These are phyloP conservation scores for Callaeas wilsoni DNA, from an alignment of 2,113 vertebrate species.

Conservation along the genomic window DNA sequence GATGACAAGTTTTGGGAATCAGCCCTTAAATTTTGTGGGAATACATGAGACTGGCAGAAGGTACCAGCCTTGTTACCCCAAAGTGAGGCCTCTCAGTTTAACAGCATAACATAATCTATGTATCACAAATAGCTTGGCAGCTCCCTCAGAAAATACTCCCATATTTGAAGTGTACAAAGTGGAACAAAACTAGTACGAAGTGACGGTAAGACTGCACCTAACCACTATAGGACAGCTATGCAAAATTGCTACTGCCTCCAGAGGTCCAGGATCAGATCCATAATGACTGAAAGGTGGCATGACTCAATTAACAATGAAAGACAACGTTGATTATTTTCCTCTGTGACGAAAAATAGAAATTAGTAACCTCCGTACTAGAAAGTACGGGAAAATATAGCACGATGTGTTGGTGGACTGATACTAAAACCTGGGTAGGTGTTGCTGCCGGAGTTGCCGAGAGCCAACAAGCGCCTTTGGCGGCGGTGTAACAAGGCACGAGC, in stretches of 20 bases:
- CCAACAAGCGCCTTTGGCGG: background rate
- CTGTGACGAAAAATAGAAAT: fast-evolving
- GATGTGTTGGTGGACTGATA: fast-evolving
- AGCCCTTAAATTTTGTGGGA: background rate
- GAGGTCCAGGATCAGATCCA: background rate
- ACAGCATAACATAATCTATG: background rate
- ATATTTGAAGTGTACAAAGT: background rate
- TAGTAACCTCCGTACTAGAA: background rate
- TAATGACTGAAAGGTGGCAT: background rate
- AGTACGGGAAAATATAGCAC: background rate
- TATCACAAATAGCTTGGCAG: background rate
- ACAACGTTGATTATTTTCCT: background rate
- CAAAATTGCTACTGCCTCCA: background rate
- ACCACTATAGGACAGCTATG: background rate
- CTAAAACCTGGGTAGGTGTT: background rate
- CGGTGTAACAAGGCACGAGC: background rate
- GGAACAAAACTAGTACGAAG: background rate
- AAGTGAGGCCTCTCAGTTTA: background rate
- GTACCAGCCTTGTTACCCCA: background rate
- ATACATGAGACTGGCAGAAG: background rate
- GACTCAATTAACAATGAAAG: background rate
- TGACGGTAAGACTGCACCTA: background rate
- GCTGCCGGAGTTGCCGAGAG: background rate
- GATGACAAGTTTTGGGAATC: background rate
- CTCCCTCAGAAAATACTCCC: background rate